Evolutionary conservation across 1,140 invertebrate species (phyloP), one percentile per base, ranked within the genome.

Genomic region (Orchestia grillus): DNA sequence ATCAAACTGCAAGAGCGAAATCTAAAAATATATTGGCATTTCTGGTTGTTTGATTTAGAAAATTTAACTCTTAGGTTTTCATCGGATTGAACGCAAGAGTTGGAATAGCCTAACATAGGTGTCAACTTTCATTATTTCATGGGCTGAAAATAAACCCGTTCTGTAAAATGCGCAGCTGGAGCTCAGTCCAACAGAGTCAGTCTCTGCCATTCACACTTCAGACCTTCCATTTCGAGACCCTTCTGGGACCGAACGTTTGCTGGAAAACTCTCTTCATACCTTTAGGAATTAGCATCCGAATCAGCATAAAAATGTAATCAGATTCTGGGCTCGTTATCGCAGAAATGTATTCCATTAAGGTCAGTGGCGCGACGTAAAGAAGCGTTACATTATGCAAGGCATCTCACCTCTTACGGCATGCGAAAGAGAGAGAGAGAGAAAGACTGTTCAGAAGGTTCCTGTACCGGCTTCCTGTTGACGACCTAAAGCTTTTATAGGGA

Each of bases 221-320:
- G 62, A 15, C 1, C 15, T 77, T 1, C 62, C 62, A 77, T 77
- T 77, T 77, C n/a, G 62, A 77, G 62, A 8, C 28, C 19, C 62
- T 36, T 77, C 28, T 77, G 62, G 62, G 62, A 77, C 62, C 62
- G 15, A 77, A 77, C 28, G 62, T 36, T 77, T 77, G 62, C 62
- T 77, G 28, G 41, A 91, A 91, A 91, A 42, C 88, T 91, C 44
- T 42, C 88, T 42, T 91, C 41, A 91, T 44, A 44, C 88, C 88
- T 91, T 91, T 44, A 91, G 88, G 44, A 91, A 91, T 91, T 91
- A 91, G 88, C 88, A 44, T 77, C 62, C 88, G 88, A 42, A 91
- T 91, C 88, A 91, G 88, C 88, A 91, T 91, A 91, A 91, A 91
- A 91, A 91, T 91, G 88, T 91, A 91, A 91, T 91, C 88, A 91